These are phyloP conservation scores for Automeris io DNA, from an alignment of 2,888 invertebrate species.

Conservation along the genomic window DNA sequence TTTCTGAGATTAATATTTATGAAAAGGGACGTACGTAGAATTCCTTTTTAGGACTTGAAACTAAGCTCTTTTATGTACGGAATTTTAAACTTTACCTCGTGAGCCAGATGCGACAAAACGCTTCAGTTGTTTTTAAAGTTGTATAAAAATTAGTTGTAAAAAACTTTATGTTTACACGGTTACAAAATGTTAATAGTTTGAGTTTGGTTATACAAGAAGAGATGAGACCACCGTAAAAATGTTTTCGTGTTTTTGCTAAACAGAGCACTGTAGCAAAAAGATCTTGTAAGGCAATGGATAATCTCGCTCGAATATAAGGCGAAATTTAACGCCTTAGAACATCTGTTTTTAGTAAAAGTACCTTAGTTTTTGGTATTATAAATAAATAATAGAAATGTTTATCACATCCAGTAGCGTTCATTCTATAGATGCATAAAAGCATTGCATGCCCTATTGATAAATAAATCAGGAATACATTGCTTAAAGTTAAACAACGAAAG, in stretches of 20 bases:
- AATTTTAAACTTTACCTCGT: not conserved
- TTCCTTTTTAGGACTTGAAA: not conserved
- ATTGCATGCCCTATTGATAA: too few relatives aligned
- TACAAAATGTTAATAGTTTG: not conserved
- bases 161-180: not conserved
- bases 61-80: not conserved
- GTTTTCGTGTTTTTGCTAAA: not conserved
- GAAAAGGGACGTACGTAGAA: not conserved
- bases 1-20: not conserved
- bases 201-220: not conserved
- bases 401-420: too few relatives aligned
- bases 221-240: not conserved
- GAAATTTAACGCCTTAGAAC: not conserved
- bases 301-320: too few relatives aligned
- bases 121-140: not conserved
- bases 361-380: too few relatives aligned
- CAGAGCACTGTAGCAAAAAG: too few relatives aligned
- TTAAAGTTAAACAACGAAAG: too few relatives aligned
- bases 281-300: too few relatives aligned
- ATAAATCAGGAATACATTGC: too few relatives aligned
- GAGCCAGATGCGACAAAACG: not conserved
- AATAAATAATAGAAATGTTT: too few relatives aligned
- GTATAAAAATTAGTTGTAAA: not conserved
- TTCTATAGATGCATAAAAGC: too few relatives aligned
- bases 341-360: not conserved